Conservation (phyloP, 2,113 vertebrate species). For the Peucedramus taeniatus region DNA sequence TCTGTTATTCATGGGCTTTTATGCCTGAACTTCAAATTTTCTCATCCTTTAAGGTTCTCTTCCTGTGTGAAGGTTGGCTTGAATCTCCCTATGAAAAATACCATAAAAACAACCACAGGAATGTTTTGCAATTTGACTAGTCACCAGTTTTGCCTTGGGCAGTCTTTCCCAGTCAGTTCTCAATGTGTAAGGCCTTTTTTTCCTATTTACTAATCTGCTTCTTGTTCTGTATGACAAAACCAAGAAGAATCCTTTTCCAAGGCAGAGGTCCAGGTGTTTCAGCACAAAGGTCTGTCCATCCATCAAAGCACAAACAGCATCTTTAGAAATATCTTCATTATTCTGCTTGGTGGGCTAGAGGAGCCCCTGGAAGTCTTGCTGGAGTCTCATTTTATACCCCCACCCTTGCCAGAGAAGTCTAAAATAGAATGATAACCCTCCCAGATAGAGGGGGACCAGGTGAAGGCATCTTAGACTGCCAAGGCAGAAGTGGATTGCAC, state of each 20-base stretch:
- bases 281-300: not conserved
- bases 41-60: not conserved
- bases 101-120: not conserved
- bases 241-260: not conserved
- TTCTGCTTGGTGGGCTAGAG: not conserved
- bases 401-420: not conserved
- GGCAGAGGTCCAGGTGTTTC: not conserved
- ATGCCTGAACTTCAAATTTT: not conserved
- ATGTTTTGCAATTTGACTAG: not conserved
- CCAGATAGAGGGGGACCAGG: not conserved
- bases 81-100: not conserved
- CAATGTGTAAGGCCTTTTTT: not conserved
- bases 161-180: not conserved
- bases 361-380: not conserved
- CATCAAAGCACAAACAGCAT: not conserved
- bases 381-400: not conserved
- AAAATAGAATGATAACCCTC: not conserved
- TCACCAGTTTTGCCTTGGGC: not conserved
- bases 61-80: not conserved
- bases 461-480: not conserved
- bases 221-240: not conserved
- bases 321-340: not conserved
- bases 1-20: not conserved
- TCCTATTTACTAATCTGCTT: not conserved
- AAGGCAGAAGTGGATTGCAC: not conserved